phyloP scores from a whole-genome alignment of 2,797 vertebrate genomes.

The Pyrocephalus nanus region DNA sequence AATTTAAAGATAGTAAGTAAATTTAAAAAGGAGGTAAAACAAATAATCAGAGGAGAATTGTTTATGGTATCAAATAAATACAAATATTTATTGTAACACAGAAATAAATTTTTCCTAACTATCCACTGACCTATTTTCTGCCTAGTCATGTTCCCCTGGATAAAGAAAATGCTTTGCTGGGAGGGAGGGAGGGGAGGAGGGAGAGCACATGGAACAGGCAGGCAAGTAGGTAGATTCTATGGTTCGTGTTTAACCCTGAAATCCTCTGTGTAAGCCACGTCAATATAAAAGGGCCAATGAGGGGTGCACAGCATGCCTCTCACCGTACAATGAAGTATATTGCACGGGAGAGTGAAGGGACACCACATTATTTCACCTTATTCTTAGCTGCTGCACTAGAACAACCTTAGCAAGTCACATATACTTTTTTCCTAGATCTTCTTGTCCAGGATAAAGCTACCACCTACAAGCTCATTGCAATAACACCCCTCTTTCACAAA shows the following conservation, averaged over 20 bases:
- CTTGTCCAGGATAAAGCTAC: neutral
- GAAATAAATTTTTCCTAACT: neutral
- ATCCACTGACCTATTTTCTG: neutral
- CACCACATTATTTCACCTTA: neutral
- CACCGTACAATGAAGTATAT: neutral
- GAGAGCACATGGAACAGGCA: neutral
- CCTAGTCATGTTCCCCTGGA: neutral
- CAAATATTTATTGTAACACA: neutral
- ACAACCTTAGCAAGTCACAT: neutral
- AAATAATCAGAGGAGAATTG: neutral
- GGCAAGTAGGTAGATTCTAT: neutral
- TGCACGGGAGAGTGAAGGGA: neutral
- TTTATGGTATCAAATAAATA: neutral
- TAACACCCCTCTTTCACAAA: neutral
- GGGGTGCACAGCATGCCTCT: neutral
- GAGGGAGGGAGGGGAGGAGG: neutral
- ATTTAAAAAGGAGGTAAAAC: neutral
- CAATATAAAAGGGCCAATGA: neutral
- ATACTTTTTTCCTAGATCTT: neutral
- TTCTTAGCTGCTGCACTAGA: neutral
- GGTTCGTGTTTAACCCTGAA: neutral
- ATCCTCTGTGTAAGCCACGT: neutral
- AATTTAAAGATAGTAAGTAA: neutral
- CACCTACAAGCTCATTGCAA: neutral
- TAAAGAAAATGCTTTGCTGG: neutral